These are phyloP conservation scores for Pachypeltis micranthus DNA, from an alignment of 1,140 invertebrate species.

Conservation along the genomic window DNA sequence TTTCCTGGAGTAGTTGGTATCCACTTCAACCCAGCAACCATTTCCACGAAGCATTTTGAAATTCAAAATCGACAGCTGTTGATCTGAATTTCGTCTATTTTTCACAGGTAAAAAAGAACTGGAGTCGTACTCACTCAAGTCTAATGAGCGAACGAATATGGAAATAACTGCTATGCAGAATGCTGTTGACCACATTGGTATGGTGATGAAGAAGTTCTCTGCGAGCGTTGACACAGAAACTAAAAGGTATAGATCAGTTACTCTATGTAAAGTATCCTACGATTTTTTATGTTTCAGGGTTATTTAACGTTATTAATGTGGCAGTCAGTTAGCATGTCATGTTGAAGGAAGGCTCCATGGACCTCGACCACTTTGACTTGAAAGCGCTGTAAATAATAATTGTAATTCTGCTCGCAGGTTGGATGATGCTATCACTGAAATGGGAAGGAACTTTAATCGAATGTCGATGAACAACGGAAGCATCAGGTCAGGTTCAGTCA, in stretches of 20 bases:
- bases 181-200: conserved; percentile 33
- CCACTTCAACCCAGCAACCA: too few relatives aligned
- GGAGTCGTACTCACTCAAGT: conserved; percentile 31
- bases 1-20: too few relatives aligned
- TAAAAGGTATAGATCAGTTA: conserved; percentile 33
- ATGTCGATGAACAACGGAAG: conserved; percentile 9
- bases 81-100: too few relatives aligned
- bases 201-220: conserved; percentile 32
- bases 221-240: conserved; percentile 33
- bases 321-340: too few relatives aligned
- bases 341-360: too few relatives aligned
- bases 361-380: too few relatives aligned
- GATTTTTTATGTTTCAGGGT: too few relatives aligned
- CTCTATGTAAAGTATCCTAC: too few relatives aligned
- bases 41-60: too few relatives aligned
- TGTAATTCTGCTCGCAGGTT: conserved; percentile 8
- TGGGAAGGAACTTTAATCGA: conserved; percentile 10
- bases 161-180: conserved; percentile 21
- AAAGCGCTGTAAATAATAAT: neutral
- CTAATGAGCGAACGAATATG: conserved; percentile 13
- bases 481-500: conserved; percentile 54
- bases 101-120: conserved; percentile 34
- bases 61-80: too few relatives aligned
- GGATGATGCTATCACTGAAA: conserved; percentile 14
- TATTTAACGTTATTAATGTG: too few relatives aligned